Conservation (phyloP, 2,797 vertebrate genomes). For the Karalla daura region DNA sequence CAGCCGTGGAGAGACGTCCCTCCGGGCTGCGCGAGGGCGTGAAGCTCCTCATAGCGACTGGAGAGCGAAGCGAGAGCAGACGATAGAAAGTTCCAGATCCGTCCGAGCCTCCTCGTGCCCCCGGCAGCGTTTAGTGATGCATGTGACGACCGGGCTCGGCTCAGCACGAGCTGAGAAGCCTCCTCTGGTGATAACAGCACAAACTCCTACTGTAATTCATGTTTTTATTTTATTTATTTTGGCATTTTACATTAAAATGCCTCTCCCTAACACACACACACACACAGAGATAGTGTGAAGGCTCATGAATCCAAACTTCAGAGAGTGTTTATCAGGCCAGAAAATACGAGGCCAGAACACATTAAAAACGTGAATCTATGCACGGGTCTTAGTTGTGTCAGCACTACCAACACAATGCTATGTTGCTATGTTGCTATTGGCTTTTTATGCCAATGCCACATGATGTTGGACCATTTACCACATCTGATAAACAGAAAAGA, state of each 20-base stretch:
- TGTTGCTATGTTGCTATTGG: no score
- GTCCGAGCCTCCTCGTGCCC: no score
- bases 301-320: slow-evolving; percentile 21
- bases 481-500: no score
- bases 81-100: no score
- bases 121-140: slow-evolving; percentile 45
- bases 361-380: no score
- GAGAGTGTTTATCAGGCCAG: slow-evolving; percentile 8
- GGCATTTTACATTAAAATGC: slow-evolving; percentile 50
- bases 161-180: slow-evolving; percentile 60
- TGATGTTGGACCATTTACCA: no score
- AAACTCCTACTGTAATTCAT: slow-evolving; percentile 19
- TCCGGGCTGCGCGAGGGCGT: slow-evolving; percentile 2
- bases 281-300: slow-evolving; percentile 10
- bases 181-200: slow-evolving; percentile 63
- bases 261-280: not conserved
- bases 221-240: slow-evolving; percentile 45
- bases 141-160: slow-evolving; percentile 58
- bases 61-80: slow-evolving; percentile 44
- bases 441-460: no score
- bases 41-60: slow-evolving; percentile 11
- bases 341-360: slow-evolving; percentile 13
- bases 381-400: no score
- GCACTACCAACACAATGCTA: no score
- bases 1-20: not conserved